phyloP scores from a whole-genome alignment of 2,113 vertebrate species.

The Mus musculus region GRCm39 chr10:94267501-94268000 shows the following conservation, averaged over 20 bases:
- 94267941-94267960: fast-evolving
- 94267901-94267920: background rate
- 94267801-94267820: no score
- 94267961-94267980: fast-evolving
- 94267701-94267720: background rate
- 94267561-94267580: background rate
- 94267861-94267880: background rate
- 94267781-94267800: background rate
- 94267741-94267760: background rate
- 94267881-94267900: background rate
- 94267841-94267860: background rate
- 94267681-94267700: background rate
- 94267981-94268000: fast-evolving
- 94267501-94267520: background rate
- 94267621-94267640: background rate
- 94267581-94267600: background rate
- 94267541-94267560: background rate
- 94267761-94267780: background rate
- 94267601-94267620: background rate
- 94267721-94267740: background rate
- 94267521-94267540: background rate
- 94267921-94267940: background rate
- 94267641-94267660: background rate
- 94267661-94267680: background rate
- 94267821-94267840: background rate